A percentile compares a stretch with the other conserved stretches of the same genome.
These are phyloP conservation scores for Tauraco hartlaubi DNA, from an alignment of 2,797 vertebrate species.

Conservation along the genomic window DNA sequence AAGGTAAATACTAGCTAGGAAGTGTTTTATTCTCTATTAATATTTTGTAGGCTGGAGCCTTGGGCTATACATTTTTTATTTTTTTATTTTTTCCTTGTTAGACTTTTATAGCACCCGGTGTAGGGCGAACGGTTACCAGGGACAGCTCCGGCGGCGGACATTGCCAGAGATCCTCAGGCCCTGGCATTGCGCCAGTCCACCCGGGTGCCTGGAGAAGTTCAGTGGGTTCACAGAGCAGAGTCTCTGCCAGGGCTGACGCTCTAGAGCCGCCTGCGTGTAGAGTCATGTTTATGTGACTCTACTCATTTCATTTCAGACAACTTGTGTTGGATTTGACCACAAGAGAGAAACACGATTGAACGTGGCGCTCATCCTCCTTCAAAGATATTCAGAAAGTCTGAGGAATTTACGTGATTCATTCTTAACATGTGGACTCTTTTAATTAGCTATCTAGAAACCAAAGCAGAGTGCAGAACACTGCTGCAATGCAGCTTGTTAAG, in stretches of 20 bases:
- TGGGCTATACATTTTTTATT: background rate
- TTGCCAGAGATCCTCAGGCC: background rate
- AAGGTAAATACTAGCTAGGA: background rate
- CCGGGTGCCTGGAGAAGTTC: background rate
- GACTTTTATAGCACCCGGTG: accelerated
- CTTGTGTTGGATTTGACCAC: accelerated
- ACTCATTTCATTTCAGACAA: background rate
- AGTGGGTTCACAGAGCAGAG: background rate
- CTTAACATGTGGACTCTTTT: conserved; percentile 32
- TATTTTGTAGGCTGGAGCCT: background rate
- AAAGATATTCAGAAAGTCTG: background rate
- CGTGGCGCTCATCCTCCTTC: background rate
- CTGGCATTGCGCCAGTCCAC: background rate
- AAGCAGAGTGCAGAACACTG: conserved; percentile 48
- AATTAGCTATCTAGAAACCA: conserved; percentile 55
- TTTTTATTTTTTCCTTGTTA: background rate
- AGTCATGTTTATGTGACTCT: background rate
- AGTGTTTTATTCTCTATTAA: background rate
- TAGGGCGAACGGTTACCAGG: background rate
- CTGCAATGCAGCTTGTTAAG: conserved; percentile 62
- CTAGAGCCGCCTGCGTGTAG: background rate
- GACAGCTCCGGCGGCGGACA: background rate
- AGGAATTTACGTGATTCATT: conserved; percentile 43
- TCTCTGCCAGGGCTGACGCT: background rate
- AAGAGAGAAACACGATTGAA: accelerated